phyloP scores from a whole-genome alignment of 64 coral and sea anemone species.

The Actinia tenebrosa region DNA sequence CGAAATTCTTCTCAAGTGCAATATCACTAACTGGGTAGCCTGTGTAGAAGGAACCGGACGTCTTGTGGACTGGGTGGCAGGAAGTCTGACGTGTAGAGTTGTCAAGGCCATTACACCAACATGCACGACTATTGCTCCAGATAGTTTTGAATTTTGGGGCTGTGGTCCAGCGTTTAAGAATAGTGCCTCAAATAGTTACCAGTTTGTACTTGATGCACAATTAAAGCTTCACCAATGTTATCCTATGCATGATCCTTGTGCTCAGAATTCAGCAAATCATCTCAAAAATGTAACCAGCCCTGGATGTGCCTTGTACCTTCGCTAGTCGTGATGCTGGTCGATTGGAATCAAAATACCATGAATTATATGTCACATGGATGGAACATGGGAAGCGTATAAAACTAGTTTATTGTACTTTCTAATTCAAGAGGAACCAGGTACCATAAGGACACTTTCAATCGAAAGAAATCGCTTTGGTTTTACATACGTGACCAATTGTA shows the following conservation, averaged over 20 bases:
- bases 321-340: not conserved
- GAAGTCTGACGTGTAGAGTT: constrained; percentile 28
- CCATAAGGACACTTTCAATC: too few relatives aligned
- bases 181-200: not conserved
- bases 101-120: constrained; percentile 21
- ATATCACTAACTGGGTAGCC: constrained; percentile 34
- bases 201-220: not conserved
- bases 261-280: not conserved
- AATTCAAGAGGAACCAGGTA: not conserved
- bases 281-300: not conserved
- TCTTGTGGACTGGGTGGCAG: constrained; percentile 25
- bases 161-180: not conserved
- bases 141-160: not conserved
- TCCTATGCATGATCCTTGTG: constrained; percentile 2
- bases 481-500: too few relatives aligned
- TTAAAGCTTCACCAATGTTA: not conserved
- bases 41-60: constrained; percentile 38
- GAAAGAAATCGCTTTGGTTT: too few relatives aligned
- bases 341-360: too few relatives aligned
- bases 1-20: constrained; percentile 18
- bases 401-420: not conserved
- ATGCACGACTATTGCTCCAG: constrained; percentile 26
- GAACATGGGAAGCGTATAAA: too few relatives aligned
- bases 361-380: too few relatives aligned
- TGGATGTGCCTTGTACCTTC: not conserved